Conservation (phyloP, 2,797 vertebrate genomes). For the Catharus ustulatus region DNA sequence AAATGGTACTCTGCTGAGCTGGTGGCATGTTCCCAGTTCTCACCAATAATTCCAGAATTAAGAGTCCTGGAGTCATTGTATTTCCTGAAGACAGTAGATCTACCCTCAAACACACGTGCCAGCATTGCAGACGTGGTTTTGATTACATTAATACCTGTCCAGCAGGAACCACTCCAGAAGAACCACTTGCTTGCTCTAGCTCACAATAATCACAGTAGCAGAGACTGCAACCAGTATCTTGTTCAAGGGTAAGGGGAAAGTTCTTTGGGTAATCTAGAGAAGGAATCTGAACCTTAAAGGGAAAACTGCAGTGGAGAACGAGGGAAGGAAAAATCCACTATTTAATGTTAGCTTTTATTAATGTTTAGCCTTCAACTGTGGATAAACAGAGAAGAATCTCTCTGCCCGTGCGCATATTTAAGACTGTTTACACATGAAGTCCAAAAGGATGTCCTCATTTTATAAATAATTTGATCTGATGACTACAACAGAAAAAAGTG, state of each 20-base stretch:
- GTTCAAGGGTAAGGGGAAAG: background rate
- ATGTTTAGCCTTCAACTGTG: background rate
- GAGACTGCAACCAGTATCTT: background rate
- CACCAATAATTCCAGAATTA: background rate
- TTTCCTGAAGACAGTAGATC: background rate
- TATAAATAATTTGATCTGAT: slow-evolving; percentile 62
- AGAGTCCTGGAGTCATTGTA: background rate
- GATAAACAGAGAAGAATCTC: slow-evolving; percentile 38
- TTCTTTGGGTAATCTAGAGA: background rate
- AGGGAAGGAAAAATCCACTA: accelerated
- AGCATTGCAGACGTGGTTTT: background rate
- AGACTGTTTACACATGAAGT: slow-evolving; percentile 16
- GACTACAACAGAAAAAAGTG: background rate
- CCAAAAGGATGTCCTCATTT: slow-evolving; percentile 58
- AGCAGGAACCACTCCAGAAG: background rate
- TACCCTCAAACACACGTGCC: accelerated
- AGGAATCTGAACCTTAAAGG: background rate
- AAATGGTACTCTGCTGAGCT: background rate
- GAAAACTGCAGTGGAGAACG: background rate
- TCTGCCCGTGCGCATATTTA: background rate
- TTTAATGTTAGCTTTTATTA: slow-evolving; percentile 19
- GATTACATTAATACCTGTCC: background rate
- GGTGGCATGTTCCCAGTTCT: background rate
- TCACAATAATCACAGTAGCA: background rate
- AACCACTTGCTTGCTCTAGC: background rate